These are phyloP conservation scores for Rotaria socialis DNA, from an alignment of 2,888 invertebrate species.

Conservation along the genomic window DNA sequence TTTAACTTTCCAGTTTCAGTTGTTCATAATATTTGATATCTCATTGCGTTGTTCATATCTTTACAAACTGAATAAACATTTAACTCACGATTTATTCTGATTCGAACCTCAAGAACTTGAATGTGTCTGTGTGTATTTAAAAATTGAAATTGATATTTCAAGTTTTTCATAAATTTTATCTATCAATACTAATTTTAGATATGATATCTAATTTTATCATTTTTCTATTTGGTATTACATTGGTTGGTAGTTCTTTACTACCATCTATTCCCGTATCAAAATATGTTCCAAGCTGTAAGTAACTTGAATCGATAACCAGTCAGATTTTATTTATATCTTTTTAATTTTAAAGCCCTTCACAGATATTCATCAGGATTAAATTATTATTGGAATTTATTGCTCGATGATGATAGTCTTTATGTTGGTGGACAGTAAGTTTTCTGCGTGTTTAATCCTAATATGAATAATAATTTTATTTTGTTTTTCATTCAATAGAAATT, in stretches of 20 bases:
- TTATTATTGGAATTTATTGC: conserved; percentile 29
- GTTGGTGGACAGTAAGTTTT: conserved; percentile 30
- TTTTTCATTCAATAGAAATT: background rate
- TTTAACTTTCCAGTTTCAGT: too few species aligned
- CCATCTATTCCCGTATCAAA: background rate
- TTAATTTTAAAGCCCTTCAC: background rate
- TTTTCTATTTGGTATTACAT: background rate
- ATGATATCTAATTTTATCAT: background rate
- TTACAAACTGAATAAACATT: too few species aligned
- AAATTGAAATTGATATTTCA: too few species aligned
- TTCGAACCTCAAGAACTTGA: too few species aligned
- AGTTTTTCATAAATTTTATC: too few species aligned
- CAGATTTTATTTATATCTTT: too few species aligned
- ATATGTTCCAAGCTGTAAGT: background rate
- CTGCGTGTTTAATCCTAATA: background rate
- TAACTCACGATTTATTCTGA: too few species aligned
- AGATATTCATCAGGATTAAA: conserved; percentile 16
- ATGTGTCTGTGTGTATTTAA: too few species aligned
- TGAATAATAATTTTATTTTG: background rate
- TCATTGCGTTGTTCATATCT: too few species aligned
- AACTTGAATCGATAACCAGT: background rate
- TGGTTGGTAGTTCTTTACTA: background rate
- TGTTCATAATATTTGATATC: too few species aligned
- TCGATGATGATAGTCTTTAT: conserved; percentile 30
- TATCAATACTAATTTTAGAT: background rate